Evolutionary conservation across 2,113 vertebrate genomes (phyloP).

Genomic region (Ciconia maguari): DNA sequence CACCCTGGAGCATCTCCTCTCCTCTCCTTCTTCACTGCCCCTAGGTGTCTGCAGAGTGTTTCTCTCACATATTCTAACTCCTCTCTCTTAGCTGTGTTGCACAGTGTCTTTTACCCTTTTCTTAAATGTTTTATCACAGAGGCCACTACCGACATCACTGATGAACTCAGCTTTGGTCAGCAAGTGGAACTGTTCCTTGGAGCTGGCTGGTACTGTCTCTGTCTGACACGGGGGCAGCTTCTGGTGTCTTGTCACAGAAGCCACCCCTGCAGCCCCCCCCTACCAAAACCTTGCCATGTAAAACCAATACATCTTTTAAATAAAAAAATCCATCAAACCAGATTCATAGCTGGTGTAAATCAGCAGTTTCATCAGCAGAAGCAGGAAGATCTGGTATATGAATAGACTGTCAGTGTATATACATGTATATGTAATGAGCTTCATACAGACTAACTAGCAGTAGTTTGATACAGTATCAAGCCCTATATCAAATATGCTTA

Average conservation of each 20-base stretch:
- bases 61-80: neutral
- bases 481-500: neutral
- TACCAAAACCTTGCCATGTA: neutral
- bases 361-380: neutral
- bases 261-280: rapidly evolving
- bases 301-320: neutral
- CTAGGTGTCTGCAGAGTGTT: neutral
- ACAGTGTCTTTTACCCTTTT: neutral
- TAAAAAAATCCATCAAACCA: neutral
- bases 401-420: neutral
- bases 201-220: neutral
- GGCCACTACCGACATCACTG: rapidly evolving
- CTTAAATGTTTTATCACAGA: neutral
- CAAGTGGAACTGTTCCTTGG: neutral
- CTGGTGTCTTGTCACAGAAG: neutral
- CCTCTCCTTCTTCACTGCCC: neutral
- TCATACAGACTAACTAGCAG: neutral
- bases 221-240: neutral
- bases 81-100: neutral
- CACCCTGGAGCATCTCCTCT: neutral
- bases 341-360: neutral
- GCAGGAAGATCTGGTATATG: neutral
- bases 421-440: neutral
- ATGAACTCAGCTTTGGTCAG: neutral
- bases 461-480: neutral